These are phyloP conservation scores for Pelecanoides urinatrix DNA, from an alignment of 2,113 vertebrate species.

Conservation along the genomic window DNA sequence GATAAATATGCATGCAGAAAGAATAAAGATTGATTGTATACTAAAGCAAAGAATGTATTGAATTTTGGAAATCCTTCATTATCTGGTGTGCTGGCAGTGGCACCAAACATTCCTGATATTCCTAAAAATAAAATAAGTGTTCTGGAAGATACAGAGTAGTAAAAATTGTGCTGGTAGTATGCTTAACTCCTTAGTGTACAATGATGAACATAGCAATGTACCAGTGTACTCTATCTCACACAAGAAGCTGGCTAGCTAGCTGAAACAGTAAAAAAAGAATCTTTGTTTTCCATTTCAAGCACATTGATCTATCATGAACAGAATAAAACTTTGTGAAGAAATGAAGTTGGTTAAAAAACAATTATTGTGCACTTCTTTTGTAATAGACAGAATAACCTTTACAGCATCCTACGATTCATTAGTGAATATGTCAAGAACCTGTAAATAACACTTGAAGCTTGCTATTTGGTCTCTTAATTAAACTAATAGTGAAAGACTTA, in stretches of 20 bases:
- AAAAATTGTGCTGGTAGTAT: neutral
- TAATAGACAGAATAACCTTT: constrained; percentile 44
- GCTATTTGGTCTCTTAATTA: neutral
- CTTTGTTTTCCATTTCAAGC: neutral
- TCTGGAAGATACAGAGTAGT: neutral
- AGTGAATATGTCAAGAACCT: constrained; percentile 30
- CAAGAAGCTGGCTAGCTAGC: neutral
- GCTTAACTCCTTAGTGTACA: neutral
- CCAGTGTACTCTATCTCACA: neutral
- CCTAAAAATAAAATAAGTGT: neutral
- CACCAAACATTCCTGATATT: neutral
- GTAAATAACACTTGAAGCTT: constrained; percentile 27
- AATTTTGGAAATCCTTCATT: constrained; percentile 14
- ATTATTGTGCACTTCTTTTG: neutral
- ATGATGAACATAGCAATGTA: neutral
- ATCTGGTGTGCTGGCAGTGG: neutral
- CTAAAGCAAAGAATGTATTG: neutral
- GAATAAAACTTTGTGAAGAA: neutral
- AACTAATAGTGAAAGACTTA: constrained; percentile 32
- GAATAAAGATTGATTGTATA: constrained; percentile 15
- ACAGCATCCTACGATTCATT: constrained; percentile 15
- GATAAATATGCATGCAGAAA: neutral
- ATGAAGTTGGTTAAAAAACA: neutral
- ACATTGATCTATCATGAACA: neutral
- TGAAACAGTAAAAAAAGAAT: neutral